Conservation (phyloP, 2,113 vertebrate genomes). For the Plectropomus leopardus region DNA sequence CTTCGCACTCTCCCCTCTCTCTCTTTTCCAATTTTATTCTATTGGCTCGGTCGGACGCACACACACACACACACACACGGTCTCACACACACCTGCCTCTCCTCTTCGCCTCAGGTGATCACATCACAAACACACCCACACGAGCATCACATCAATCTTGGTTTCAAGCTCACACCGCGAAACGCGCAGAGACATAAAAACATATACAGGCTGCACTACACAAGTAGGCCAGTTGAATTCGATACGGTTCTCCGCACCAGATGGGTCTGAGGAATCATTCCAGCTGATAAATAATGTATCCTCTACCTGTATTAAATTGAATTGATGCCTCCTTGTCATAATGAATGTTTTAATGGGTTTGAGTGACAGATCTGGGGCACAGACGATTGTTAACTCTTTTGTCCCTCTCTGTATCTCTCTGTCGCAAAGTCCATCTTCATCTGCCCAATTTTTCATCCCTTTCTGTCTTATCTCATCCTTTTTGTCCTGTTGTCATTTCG, state of each 20-base stretch:
- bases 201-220: conserved; percentile 31
- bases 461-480: neutral
- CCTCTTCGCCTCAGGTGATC: conserved; percentile 69
- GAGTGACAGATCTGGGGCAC: conserved; percentile 70
- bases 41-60: conserved; percentile 27
- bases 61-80: neutral
- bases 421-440: conserved; percentile 34
- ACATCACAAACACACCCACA: conserved; percentile 66
- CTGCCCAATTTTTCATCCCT: neutral
- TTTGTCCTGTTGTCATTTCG: conserved; percentile 1
- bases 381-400: conserved; percentile 38
- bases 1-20: conserved; percentile 38
- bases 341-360: conserved; percentile 71
- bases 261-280: conserved; percentile 65
- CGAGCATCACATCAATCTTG: conserved; percentile 56
- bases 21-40: conserved; percentile 43
- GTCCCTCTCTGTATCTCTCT: neutral
- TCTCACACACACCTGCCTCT: neutral
- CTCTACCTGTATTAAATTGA: conserved; percentile 73
- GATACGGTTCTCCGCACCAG: conserved; percentile 71
- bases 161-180: conserved; percentile 26
- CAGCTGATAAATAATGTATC: conserved; percentile 78
- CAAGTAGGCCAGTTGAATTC: conserved; percentile 66
- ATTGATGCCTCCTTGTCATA: conserved; percentile 69
- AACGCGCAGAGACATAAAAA: conserved; percentile 61